These are phyloP conservation scores for Tetheella fluctuosa DNA, from an alignment of 2,888 invertebrate genomes.

Conservation along the genomic window DNA sequence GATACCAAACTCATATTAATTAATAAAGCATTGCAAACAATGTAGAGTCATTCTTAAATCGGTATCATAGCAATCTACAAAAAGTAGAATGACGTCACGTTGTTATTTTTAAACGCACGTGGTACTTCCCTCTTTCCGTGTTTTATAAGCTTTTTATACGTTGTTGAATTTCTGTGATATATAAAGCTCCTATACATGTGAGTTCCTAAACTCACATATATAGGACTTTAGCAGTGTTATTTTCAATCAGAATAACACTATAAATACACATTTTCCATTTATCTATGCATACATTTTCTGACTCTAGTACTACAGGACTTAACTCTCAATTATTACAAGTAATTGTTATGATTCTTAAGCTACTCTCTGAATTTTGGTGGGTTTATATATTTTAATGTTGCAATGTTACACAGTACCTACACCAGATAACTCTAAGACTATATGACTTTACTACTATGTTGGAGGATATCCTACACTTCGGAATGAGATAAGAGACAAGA, in stretches of 20 bases:
- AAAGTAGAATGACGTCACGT: background rate
- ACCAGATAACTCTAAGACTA: no score
- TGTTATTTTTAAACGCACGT: background rate
- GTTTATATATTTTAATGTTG: no score
- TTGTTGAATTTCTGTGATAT: background rate
- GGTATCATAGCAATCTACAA: background rate
- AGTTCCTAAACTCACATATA: no score
- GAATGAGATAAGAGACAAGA: background rate
- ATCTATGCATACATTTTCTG: no score
- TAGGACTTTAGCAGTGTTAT: no score
- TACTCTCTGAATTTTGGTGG: no score
- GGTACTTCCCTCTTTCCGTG: background rate
- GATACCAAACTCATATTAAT: background rate
- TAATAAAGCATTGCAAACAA: background rate
- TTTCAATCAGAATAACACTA: no score
- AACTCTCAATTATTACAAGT: no score
- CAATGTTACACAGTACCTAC: no score
- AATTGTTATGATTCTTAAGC: no score
- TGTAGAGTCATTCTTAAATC: background rate
- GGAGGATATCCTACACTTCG: background rate
- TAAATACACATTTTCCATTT: no score
- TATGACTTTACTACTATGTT: background rate
- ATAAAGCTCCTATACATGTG: background rate
- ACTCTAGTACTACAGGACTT: no score
- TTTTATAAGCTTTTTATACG: background rate